Conservation (phyloP, 2,888 invertebrate species). For the Agonum fuliginosum region DNA sequence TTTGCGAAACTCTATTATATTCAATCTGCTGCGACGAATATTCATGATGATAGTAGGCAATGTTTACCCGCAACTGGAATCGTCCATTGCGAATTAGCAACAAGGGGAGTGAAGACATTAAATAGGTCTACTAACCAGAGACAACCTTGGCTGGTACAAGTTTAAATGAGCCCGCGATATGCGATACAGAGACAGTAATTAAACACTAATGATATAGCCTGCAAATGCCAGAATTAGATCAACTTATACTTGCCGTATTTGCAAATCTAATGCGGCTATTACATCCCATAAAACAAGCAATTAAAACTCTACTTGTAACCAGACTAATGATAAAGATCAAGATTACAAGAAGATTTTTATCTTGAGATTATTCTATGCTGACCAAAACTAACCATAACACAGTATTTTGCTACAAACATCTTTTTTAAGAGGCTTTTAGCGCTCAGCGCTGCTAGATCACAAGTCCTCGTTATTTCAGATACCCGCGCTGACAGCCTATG, state of each 20-base stretch:
- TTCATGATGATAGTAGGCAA: not conserved
- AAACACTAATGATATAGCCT: constrained; percentile 20
- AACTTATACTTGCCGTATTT: constrained; percentile 6
- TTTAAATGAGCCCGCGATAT: constrained; percentile 26
- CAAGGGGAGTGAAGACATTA: constrained; percentile 24
- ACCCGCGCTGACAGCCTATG: too few species aligned
- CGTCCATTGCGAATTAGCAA: constrained; percentile 2
- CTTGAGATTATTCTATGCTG: too few species aligned
- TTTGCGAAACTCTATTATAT: too few species aligned
- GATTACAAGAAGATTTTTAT: not conserved
- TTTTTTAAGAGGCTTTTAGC: too few species aligned
- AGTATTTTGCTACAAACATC: too few species aligned
- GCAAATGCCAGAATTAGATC: constrained; percentile 18
- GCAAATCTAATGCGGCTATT: constrained; percentile 7
- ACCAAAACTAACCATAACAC: too few species aligned
- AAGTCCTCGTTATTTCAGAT: too few species aligned
- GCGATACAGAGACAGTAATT: constrained; percentile 34
- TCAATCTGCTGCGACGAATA: not conserved
- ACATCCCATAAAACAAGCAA: not conserved
- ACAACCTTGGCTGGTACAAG: constrained; percentile 32
- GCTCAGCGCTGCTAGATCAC: too few species aligned
- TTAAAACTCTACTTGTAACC: not conserved
- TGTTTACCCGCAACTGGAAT: constrained; percentile 1
- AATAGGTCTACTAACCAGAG: constrained; percentile 26
- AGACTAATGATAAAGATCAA: not conserved